phyloP scores from a whole-genome alignment of 2,888 invertebrate genomes.

The Aleiodes alternator region DNA sequence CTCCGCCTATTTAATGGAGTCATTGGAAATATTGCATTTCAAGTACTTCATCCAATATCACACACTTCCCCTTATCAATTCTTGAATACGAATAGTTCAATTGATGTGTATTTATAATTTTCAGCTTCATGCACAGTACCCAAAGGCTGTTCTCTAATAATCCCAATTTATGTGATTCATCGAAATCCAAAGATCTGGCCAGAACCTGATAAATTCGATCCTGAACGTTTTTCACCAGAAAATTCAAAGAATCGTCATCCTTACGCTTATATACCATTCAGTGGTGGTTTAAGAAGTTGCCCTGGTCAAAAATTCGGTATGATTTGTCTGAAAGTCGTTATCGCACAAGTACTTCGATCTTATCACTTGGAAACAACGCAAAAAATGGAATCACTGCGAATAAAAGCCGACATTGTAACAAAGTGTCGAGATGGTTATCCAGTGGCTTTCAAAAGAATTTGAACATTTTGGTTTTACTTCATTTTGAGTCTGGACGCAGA shows the following conservation, averaged over 20 bases:
- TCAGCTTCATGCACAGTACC: conserved; percentile 57
- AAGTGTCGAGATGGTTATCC: conserved; percentile 54
- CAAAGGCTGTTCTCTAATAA: conserved; percentile 56
- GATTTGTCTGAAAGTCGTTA: conserved; percentile 57
- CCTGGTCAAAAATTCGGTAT: conserved; percentile 56
- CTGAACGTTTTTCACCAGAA: conserved; percentile 59
- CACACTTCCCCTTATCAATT: not conserved
- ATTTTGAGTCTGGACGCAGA: not conserved
- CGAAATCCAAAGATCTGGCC: conserved; percentile 57
- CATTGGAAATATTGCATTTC: too few species aligned
- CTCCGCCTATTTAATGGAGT: not conserved
- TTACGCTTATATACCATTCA: conserved; percentile 58
- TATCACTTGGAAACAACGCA: conserved; percentile 49
- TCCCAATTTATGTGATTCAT: conserved; percentile 55
- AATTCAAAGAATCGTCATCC: conserved; percentile 56
- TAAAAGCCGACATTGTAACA: conserved; percentile 56
- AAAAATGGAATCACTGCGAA: conserved; percentile 49
- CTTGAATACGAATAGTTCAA: not conserved
- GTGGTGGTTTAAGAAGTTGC: conserved; percentile 55
- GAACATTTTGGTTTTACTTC: not conserved
- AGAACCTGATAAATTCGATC: conserved; percentile 59
- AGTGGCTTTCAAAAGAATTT: conserved; percentile 49
- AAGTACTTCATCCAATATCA: too few species aligned
- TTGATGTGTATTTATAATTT: not conserved
- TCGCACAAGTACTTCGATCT: conserved; percentile 56